A percentile compares a stretch with the other conserved stretches of the same genome.
Evolutionary conservation across 2,888 invertebrate species (phyloP).

Genomic region (Netelia virgata): DNA sequence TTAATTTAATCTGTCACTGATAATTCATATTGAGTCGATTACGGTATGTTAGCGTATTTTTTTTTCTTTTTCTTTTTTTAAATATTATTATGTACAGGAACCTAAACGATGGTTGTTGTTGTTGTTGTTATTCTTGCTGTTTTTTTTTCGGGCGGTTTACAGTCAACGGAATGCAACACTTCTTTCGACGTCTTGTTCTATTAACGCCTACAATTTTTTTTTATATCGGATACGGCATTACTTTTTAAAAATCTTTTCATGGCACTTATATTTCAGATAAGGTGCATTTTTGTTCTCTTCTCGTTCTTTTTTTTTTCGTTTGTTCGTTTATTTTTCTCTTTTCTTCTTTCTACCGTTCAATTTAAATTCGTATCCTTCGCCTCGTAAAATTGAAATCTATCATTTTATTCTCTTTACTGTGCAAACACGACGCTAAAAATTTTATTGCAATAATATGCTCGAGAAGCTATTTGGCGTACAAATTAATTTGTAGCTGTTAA

Average conservation of each 20-base stretch:
- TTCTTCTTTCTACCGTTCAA: not conserved
- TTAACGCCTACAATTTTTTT: constrained; percentile 46
- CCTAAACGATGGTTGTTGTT: constrained; percentile 73
- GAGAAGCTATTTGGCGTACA: constrained; percentile 65
- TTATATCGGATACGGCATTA: constrained; percentile 45
- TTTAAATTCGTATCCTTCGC: constrained; percentile 39
- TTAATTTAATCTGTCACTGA: constrained; percentile 71
- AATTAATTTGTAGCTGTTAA: constrained; percentile 66
- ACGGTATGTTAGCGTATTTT: constrained; percentile 71
- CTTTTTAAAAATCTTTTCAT: constrained; percentile 54
- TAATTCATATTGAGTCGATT: constrained; percentile 72
- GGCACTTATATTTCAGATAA: constrained; percentile 65
- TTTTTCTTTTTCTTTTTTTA: constrained; percentile 51
- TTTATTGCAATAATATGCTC: constrained; percentile 55
- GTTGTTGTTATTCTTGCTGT: not conserved
- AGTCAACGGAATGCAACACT: constrained; percentile 81
- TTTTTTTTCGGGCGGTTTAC: constrained; percentile 71
- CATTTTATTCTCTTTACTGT: constrained; percentile 53
- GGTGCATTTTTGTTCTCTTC: constrained; percentile 25
- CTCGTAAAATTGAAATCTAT: constrained; percentile 52
- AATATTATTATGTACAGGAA: constrained; percentile 78
- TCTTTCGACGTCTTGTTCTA: constrained; percentile 69
- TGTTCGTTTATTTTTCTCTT: constrained; percentile 2
- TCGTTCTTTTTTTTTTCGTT: not conserved
- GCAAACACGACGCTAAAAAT: constrained; percentile 62